Base-by-base conservation (phyloP, 2,888 invertebrate species). In the Acanthosepion pharaonis region DNA sequence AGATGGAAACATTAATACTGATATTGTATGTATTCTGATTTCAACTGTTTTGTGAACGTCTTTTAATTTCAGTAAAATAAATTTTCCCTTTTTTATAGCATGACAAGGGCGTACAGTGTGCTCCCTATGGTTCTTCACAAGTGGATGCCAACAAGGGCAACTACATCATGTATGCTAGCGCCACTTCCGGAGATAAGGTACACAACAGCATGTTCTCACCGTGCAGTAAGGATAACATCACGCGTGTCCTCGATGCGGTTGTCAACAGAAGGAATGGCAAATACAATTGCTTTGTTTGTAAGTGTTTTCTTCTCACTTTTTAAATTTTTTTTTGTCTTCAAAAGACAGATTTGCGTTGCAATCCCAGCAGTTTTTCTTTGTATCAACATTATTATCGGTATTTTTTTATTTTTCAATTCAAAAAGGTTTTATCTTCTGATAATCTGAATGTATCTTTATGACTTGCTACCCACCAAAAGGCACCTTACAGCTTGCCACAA, bases 121-220 rank as follows among this genome's bases (percentile, higher is more conserved):
- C 97, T 3, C 97, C 97, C 5, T 97, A 96, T 95, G 96, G 96
- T n/a, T 96, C 96, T 4, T 92, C 64, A 1, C 94, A 95, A 99
- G 99, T 97, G 98, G 99, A 95, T 99, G 95, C 99, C 1, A 99
- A 99, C 95, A 99, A 99, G 20, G 99, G 99, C 95, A 99, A 99
- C 98, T 99, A 98, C 98, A 99, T 99, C 97, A 99, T 99, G 99
- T 99, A 99, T 97, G 99, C 99, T 33, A 99, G 99, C 94, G 99
- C 99, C 20, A 99, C 99, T 0, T 99, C 99, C 95, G 99, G 99
- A 94, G 99, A 99, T 98, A 98, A 99, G 94, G 98, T 99, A 23
- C 99, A 99, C 98, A 99, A 99, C 98, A 99, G 99, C 96, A 98
- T 99, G 97, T 99, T 99, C 98, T 99, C 99, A 0, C 98, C 98